Conservation (phyloP, 2,888 invertebrate genomes). For the Liodrosophila aerea region DNA sequence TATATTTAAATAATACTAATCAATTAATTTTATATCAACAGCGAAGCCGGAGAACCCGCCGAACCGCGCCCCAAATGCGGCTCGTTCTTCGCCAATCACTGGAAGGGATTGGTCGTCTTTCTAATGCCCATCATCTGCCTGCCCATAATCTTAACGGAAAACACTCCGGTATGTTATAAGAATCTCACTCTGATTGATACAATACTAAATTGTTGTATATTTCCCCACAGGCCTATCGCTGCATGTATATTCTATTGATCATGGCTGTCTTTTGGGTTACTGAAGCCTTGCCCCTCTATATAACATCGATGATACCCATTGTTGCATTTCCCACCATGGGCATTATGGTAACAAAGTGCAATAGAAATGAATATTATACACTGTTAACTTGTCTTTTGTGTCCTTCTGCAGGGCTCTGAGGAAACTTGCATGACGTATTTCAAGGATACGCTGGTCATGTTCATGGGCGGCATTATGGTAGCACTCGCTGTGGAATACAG, state of each 20-base stretch:
- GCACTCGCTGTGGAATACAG: constrained; percentile 95
- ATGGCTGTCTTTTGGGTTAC: constrained; percentile 94
- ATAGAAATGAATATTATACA: neutral
- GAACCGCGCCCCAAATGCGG: constrained; percentile 49
- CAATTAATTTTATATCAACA: constrained; percentile 20
- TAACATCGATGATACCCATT: constrained; percentile 92
- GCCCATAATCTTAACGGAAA: constrained; percentile 86
- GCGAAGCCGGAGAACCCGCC: constrained; percentile 66
- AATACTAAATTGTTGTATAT: constrained; percentile 40
- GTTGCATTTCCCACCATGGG: constrained; percentile 92
- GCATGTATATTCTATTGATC: constrained; percentile 90
- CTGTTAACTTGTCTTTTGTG: neutral
- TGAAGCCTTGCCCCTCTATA: constrained; percentile 90
- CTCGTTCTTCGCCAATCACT: constrained; percentile 86
- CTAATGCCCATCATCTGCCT: constrained; percentile 87
- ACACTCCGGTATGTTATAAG: constrained; percentile 83
- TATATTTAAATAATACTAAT: neutral
- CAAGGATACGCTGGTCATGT: constrained; percentile 93
- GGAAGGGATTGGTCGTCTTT: constrained; percentile 89
- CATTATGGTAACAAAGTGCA: constrained; percentile 84
- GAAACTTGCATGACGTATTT: constrained; percentile 88
- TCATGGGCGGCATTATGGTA: constrained; percentile 94
- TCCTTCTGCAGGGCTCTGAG: constrained; percentile 82
- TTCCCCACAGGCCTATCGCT: constrained; percentile 86
- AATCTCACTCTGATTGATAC: neutral